phyloP scores from a whole-genome alignment of 2,888 invertebrate species.

The Eupeodes luniger region DNA sequence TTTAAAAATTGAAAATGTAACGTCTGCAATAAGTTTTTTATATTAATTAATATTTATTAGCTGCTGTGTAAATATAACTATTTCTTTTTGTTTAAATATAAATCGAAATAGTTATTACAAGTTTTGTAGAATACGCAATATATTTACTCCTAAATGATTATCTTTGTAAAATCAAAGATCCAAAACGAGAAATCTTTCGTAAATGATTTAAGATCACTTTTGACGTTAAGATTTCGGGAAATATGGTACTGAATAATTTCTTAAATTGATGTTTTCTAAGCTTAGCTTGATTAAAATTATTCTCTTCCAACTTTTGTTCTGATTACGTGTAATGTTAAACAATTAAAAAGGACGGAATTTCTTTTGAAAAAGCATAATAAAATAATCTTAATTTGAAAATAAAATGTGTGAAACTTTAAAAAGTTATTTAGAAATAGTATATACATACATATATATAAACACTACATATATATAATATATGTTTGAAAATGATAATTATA shows the following conservation, averaged over 20 bases:
- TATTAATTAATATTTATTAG: too few relatives aligned
- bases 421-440: conserved; percentile 26
- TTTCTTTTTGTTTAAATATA: conserved; percentile 34
- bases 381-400: conserved; percentile 49
- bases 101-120: conserved; percentile 57
- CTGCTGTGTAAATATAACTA: conserved; percentile 30
- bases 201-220: conserved; percentile 70
- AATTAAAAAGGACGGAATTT: conserved; percentile 34
- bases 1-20: background rate
- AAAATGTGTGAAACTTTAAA: conserved; percentile 66
- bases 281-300: conserved; percentile 36
- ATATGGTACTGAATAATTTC: background rate
- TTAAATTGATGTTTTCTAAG: conserved; percentile 4
- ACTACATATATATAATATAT: background rate
- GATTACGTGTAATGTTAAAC: conserved; percentile 32
- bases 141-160: background rate
- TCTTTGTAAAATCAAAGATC: conserved; percentile 30
- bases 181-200: conserved; percentile 66
- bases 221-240: conserved; percentile 66
- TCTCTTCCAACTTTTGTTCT: conserved; percentile 8
- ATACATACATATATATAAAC: background rate
- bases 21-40: background rate
- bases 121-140: background rate
- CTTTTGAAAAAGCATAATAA: conserved; percentile 26
- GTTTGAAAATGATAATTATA: conserved; percentile 48